These are phyloP conservation scores for Hecatera dysodea DNA, from an alignment of 2,888 invertebrate genomes.

Conservation along the genomic window DNA sequence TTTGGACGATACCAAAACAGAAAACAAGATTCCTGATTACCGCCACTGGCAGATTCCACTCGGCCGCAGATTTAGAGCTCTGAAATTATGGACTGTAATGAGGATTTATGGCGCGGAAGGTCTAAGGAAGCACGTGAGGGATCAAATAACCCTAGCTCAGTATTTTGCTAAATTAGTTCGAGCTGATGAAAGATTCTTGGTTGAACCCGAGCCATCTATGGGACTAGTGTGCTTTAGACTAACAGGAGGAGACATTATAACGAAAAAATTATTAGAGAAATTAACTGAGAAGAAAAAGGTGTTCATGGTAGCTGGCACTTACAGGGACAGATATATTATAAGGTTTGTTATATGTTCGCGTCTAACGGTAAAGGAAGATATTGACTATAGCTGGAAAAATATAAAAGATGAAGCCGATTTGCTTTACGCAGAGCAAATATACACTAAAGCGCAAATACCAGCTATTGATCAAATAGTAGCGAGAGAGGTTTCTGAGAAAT, in stretches of 20 bases:
- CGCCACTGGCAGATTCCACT: constrained; percentile 97
- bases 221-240: constrained; percentile 97
- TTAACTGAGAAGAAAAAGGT: constrained; percentile 94
- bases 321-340: constrained; percentile 93
- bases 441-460: constrained; percentile 77
- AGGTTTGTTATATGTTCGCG: constrained; percentile 96
- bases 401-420: constrained; percentile 91
- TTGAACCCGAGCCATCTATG: constrained; percentile 93
- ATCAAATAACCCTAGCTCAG: constrained; percentile 94
- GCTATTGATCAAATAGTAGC: constrained; percentile 80
- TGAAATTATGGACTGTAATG: constrained; percentile 98
- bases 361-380: constrained; percentile 92
- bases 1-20: constrained; percentile 91
- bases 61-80: constrained; percentile 96
- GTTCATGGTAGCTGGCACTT: constrained; percentile 95
- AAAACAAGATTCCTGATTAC: constrained; percentile 91
- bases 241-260: constrained; percentile 93
- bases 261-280: constrained; percentile 93
- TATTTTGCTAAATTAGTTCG: constrained; percentile 94
- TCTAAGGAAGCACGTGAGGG: constrained; percentile 94
- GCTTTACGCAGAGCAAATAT: constrained; percentile 73
- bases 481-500: constrained; percentile 81
- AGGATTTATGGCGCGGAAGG: constrained; percentile 95
- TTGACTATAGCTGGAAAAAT: constrained; percentile 93
- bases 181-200: constrained; percentile 94